A percentile compares a stretch with the other conserved stretches of the same genome.
Evolutionary conservation across 2,888 invertebrate genomes (phyloP).

Genomic region (Lithophane semibrunnea): DNA sequence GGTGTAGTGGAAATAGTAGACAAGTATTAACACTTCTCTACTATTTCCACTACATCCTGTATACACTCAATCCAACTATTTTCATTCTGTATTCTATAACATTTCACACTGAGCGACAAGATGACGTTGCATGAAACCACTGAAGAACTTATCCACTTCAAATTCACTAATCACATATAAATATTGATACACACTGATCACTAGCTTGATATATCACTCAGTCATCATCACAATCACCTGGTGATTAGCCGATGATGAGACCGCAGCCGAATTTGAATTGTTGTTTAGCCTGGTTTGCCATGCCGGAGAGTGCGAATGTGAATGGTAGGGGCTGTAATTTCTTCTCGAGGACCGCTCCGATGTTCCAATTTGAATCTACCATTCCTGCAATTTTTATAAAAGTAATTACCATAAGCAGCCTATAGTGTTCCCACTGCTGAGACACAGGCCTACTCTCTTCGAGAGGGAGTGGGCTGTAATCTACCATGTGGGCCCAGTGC

Average conservation of each 20-base stretch:
- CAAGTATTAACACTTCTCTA: neutral
- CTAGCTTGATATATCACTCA: conserved; percentile 67
- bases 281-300: conserved; percentile 97
- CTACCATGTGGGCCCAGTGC: no score
- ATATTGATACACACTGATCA: conserved; percentile 58
- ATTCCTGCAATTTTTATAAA: conserved; percentile 91
- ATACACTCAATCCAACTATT: conserved; percentile 3
- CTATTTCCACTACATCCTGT: neutral
- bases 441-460: no score
- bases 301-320: conserved; percentile 97
- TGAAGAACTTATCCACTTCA: conserved; percentile 26
- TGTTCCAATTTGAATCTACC: conserved; percentile 97
- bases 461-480: no score
- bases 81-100: neutral
- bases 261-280: conserved; percentile 98
- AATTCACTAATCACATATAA: conserved; percentile 47
- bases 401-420: no score
- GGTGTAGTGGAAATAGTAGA: no score
- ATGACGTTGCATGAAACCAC: conserved; percentile 30
- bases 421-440: no score
- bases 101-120: conserved; percentile 2
- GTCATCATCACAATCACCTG: conserved; percentile 58
- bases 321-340: conserved; percentile 98
- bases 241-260: conserved; percentile 95
- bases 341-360: conserved; percentile 98